Evolutionary conservation across 2,113 vertebrate species (phyloP).

Genomic region (Muntiacus reevesi): DNA sequence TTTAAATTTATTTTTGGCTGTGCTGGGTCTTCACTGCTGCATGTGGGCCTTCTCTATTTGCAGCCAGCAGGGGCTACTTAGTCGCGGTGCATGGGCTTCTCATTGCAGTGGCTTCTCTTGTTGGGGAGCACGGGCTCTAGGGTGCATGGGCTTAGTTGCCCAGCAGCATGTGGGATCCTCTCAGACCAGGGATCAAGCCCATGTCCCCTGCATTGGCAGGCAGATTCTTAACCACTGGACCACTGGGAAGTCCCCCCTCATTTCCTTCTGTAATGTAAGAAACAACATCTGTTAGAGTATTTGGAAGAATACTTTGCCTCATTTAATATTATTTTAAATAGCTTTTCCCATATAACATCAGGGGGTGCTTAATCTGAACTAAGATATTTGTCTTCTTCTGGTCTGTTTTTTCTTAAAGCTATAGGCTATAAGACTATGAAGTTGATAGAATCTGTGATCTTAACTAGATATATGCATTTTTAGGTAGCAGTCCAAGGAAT

Average conservation of each 20-base stretch:
- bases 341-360: background rate
- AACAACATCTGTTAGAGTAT: background rate
- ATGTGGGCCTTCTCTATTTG: background rate
- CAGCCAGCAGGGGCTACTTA: background rate
- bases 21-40: background rate
- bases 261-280: conserved; percentile 6
- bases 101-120: background rate
- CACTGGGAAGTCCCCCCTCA: background rate
- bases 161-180: background rate
- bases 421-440: background rate
- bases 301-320: background rate
- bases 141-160: background rate
- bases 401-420: background rate
- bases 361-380: background rate
- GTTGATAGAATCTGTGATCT: background rate
- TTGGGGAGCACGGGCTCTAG: fast-evolving
- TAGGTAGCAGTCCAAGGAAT: background rate
- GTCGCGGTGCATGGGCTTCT: background rate
- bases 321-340: conserved; percentile 10
- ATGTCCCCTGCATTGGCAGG: background rate
- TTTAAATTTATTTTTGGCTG: background rate
- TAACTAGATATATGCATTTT: background rate
- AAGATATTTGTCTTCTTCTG: background rate
- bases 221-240: background rate
- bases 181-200: background rate